A percentile compares a stretch with the other conserved stretches of the same genome.
These are phyloP conservation scores for Chinchilla lanigera DNA, from an alignment of 2,113 vertebrate species.

Conservation along the genomic window DNA sequence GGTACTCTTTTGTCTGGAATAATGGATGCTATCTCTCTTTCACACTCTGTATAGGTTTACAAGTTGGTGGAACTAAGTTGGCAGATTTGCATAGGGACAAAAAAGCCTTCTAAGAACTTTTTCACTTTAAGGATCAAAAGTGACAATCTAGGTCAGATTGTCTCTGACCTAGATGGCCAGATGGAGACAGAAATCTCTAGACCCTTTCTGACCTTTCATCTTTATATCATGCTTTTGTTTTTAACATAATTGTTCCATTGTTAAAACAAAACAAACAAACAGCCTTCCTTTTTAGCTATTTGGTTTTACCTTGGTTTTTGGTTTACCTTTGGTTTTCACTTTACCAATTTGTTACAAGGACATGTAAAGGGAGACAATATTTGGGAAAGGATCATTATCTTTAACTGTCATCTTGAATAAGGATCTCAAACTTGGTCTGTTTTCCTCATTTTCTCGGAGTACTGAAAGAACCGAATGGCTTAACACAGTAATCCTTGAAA, in stretches of 20 bases:
- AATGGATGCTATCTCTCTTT: neutral
- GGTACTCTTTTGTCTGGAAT: neutral
- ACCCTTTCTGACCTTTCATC: neutral
- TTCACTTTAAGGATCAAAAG: constrained; percentile 6
- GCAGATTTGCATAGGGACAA: neutral
- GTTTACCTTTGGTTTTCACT: no score
- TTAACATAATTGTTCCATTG: neutral
- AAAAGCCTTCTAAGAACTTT: neutral
- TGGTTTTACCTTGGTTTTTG: neutral
- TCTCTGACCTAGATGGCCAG: neutral
- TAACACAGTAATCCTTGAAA: neutral
- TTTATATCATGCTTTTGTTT: neutral
- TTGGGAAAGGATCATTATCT: neutral
- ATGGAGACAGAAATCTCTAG: neutral
- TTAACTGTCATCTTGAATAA: neutral
- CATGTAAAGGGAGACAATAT: neutral
- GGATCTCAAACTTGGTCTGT: neutral
- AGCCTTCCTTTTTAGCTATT: neutral
- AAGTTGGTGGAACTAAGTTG: neutral
- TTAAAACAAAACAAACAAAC: neutral
- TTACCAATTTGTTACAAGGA: neutral
- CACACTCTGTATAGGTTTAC: neutral
- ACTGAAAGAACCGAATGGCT: neutral
- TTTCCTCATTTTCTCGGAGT: constrained; percentile 3
- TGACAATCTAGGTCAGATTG: neutral